These are phyloP conservation scores for Pipra filicauda DNA, from an alignment of 2,113 vertebrate species.

Conservation along the genomic window DNA sequence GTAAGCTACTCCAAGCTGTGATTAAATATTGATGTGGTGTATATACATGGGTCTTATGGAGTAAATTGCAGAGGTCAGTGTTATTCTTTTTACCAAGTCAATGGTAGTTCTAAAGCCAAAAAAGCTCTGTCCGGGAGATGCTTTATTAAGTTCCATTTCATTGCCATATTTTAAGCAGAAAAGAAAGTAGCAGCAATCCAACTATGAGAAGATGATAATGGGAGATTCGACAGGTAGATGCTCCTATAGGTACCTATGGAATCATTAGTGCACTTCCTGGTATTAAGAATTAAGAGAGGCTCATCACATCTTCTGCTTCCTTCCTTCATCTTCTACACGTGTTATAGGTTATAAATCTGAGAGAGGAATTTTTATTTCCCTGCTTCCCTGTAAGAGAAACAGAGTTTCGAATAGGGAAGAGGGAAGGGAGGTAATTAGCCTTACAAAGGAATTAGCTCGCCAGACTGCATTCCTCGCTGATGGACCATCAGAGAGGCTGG, in stretches of 20 bases:
- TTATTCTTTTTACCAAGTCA: background rate
- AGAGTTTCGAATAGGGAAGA: too few species aligned
- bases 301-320: background rate
- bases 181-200: background rate
- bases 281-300: background rate
- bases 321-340: background rate
- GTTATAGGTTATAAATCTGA: too few species aligned
- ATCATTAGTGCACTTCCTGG: accelerated
- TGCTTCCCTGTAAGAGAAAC: too few species aligned
- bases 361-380: too few species aligned
- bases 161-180: background rate
- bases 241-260: background rate
- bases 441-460: too few species aligned
- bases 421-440: too few species aligned
- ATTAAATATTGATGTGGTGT: background rate
- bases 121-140: background rate
- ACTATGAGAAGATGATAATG: background rate
- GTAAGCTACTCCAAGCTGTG: background rate
- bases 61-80: background rate
- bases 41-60: background rate
- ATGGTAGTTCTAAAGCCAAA: background rate
- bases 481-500: too few species aligned
- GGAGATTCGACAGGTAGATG: background rate
- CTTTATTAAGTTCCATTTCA: background rate
- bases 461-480: too few species aligned